Evolutionary conservation across 2,113 vertebrate species (phyloP).

Genomic region (Passer domesticus): DNA sequence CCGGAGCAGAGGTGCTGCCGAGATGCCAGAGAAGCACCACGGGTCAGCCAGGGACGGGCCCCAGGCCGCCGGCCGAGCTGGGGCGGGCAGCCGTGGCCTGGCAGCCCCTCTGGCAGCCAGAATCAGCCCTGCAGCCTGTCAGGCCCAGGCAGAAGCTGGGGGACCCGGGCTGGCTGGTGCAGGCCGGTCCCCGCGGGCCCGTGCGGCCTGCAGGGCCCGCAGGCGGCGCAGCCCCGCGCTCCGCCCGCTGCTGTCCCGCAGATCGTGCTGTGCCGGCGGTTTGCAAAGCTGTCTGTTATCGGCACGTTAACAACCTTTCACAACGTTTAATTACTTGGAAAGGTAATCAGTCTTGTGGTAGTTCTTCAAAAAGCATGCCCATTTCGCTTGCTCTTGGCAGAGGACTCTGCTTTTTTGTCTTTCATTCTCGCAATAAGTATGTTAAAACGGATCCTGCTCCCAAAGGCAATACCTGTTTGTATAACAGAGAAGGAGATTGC

Average conservation of each 20-base stretch:
- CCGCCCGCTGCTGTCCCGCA: neutral
- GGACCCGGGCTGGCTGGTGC: neutral
- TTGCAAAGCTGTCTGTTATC: conserved; percentile 66
- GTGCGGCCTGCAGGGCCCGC: neutral
- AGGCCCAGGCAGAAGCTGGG: neutral
- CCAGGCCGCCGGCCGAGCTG: neutral
- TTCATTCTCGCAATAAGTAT: conserved; percentile 31
- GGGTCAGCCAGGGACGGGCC: neutral
- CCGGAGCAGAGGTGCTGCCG: neutral
- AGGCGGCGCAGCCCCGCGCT: neutral
- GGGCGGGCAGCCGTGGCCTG: neutral
- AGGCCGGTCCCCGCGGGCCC: fast-evolving
- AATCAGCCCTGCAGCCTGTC: neutral
- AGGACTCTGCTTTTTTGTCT: conserved; percentile 27
- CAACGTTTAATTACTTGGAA: conserved; percentile 74
- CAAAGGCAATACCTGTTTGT: conserved; percentile 26
- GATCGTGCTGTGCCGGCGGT: conserved; percentile 51
- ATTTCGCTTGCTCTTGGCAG: conserved; percentile 69
- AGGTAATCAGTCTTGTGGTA: conserved; percentile 58
- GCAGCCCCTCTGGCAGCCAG: neutral
- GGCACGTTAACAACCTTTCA: conserved; percentile 67
- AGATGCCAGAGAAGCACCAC: neutral
- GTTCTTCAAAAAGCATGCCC: conserved; percentile 59
- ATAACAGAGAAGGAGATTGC: neutral
- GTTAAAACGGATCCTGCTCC: conserved; percentile 28